phyloP scores from a whole-genome alignment of 1,140 invertebrate species.

The Drosophila seguyi region DNA sequence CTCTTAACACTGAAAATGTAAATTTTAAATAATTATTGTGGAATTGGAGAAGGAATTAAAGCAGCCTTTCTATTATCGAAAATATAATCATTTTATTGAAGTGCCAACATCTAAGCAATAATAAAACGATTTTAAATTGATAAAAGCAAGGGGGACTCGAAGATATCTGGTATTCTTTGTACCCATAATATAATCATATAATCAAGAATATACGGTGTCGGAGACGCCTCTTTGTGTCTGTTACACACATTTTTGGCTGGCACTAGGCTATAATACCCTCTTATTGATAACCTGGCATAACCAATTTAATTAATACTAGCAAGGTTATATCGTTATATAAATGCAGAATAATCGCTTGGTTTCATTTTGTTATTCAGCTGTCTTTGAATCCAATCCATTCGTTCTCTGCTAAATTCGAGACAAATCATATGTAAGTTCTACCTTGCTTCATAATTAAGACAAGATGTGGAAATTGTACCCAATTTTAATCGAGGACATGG shows the following conservation, averaged over 20 bases:
- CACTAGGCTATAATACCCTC: neutral
- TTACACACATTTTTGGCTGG: neutral
- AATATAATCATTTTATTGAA: too few relatives aligned
- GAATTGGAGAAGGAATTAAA: neutral
- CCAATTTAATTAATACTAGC: neutral
- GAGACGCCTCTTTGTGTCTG: neutral
- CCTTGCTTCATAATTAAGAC: neutral
- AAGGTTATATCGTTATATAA: neutral
- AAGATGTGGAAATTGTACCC: neutral
- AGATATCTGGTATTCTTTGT: too few relatives aligned
- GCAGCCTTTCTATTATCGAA: neutral
- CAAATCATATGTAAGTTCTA: neutral
- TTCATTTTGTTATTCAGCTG: neutral
- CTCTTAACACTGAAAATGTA: neutral
- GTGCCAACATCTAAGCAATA: too few relatives aligned
- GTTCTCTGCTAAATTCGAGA: neutral
- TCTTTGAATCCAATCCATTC: neutral
- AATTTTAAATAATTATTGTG: neutral
- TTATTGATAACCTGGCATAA: neutral
- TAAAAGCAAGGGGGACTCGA: too few relatives aligned
- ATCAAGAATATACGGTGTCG: too few relatives aligned
- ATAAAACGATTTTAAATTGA: too few relatives aligned
- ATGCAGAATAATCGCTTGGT: neutral
- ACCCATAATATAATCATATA: too few relatives aligned
- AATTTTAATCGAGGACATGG: neutral